These are phyloP conservation scores for Theristicus caerulescens DNA, from an alignment of 2,113 vertebrate species.

Conservation along the genomic window DNA sequence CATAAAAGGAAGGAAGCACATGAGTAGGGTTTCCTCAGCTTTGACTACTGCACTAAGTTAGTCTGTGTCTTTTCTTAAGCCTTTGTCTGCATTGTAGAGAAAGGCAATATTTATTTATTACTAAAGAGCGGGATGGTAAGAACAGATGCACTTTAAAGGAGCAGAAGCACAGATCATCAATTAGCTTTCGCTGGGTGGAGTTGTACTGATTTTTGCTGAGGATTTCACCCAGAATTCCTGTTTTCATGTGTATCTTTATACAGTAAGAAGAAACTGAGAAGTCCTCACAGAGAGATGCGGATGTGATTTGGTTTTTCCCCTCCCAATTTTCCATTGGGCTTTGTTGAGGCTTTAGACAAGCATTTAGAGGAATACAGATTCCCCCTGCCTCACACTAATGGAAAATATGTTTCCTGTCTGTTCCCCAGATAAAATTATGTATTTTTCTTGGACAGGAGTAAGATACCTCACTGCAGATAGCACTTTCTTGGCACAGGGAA, in stretches of 20 bases:
- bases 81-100: neutral
- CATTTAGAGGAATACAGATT: neutral
- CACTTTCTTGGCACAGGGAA: neutral
- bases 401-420: neutral
- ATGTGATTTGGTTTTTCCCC: accelerated
- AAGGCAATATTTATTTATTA: neutral
- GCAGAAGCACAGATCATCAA: neutral
- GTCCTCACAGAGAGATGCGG: neutral
- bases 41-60: neutral
- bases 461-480: neutral
- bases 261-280: neutral
- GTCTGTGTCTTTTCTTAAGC: neutral
- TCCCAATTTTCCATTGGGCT: neutral
- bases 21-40: neutral
- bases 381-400: neutral
- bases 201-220: neutral
- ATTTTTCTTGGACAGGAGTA: neutral
- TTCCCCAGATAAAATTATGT: neutral
- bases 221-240: neutral
- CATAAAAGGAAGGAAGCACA: neutral
- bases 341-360: neutral
- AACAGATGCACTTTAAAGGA: neutral
- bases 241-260: neutral
- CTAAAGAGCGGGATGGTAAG: neutral
- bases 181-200: neutral